Base-by-base conservation (phyloP, 1,140 invertebrate genomes). In the Dolichoris vasculosae region DNA sequence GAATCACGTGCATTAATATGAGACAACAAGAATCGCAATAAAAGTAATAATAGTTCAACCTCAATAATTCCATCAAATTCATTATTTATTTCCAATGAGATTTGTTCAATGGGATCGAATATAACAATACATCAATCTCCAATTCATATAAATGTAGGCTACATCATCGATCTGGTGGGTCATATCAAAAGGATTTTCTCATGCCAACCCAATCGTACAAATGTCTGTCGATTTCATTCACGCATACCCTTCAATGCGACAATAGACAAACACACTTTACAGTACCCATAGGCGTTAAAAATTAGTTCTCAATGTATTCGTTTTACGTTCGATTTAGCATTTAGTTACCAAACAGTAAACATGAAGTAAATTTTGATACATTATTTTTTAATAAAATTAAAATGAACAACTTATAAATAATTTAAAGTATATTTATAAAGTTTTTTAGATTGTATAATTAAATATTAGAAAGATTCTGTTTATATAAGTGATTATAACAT, bases 291-390 rank as follows among this genome's bases (percentile, higher is more conserved):
- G 71, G 55, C 35, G n/a, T 26, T 48, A 76, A 83, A 82, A 82
- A 82, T 82, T 82, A 82, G 81, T 32, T 73, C 48, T n/a, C n/a
- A 32, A 38, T 26, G 38, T 13, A 64, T 30, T n/a, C 2, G 40
- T 55, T 78, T 84, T 63, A 78, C 83, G 40, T 32, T 40, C 23
- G 75, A 67, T 84, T 84, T 84, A 30, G 51, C 38, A 32, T 51
- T 30, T 17, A 23, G 30, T 23, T 26, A 40, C 4, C 38, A 20
- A 43, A 38, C 32, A 38, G 0, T 9, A 7, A 43, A 6, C 40
- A 40, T 71, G 11, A 40, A 8, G 4, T 69, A 35, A 0, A 23
- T 23, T 43, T n/a, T 23, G 23, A n/a, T 6, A 43, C 69, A 11
- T 43, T 43, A 84, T 30, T 84, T 17, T 20, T 40, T 51, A 83